Evolutionary conservation across 2,888 invertebrate species (phyloP), one percentile per base, ranked within the genome.

Genomic region (Drosophila austrosaltans): DNA sequence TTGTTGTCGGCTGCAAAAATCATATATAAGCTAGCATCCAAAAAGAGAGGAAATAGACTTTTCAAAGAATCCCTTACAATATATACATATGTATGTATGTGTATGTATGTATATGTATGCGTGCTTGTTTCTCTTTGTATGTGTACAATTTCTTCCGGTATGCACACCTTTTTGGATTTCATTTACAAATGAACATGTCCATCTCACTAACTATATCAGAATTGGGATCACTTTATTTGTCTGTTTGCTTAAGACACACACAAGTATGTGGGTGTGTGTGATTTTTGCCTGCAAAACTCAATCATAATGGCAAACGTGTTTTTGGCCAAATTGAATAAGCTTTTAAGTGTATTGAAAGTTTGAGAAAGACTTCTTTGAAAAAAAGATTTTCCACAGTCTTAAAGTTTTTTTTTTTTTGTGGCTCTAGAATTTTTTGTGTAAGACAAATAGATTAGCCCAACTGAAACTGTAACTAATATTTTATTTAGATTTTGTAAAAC

Each of bases 281-380:
- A 72, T 57, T 61, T 72, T 66, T 72, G 77, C 63, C 59, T 48
- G 30, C 66, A 60, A 66, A 76, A 77, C 78, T 85, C 80, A 79
- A 85, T 85, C 85, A 89, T 80, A 85, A 89, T 82, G 78, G 80
- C 76, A 82, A 76, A 85, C 85, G 84, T 78, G 89, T 77, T 80
- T 79, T 73, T 75, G 71, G 66, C 76, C 69, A 82, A 85, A 85
- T 89, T 89, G 85, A 76, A 82, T 85, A 89, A 87, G 86, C 81
- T 89, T 77, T 82, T 82, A 76, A 87, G 78, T 79, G 87, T 76
- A 89, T 83, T 82, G 76, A 60, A 71, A 54, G 32, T 20, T 32
- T 53, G 59, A 39, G 57, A 42, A 40, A 53, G 53, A 40, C 44
- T 40, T n/a, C 10, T 40, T 36, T 61, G 28, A 54, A 70, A 48